These are phyloP conservation scores for Conopomorpha cramerella DNA, from an alignment of 1,140 invertebrate species.

Conservation along the genomic window DNA sequence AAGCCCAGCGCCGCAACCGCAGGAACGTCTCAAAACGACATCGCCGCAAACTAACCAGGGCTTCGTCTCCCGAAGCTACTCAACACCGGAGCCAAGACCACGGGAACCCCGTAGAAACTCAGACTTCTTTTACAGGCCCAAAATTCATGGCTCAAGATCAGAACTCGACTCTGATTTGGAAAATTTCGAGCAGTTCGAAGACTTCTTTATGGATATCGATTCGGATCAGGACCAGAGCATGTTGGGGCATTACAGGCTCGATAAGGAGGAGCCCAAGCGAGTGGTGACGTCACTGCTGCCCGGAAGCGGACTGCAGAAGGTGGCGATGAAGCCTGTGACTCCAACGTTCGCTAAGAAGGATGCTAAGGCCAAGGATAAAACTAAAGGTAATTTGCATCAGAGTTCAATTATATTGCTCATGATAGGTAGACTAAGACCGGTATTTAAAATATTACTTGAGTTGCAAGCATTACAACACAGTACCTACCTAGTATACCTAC, in stretches of 20 bases:
- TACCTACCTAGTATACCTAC: too few species aligned
- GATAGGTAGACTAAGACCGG: too few species aligned
- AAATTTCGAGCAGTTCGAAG: slow-evolving; percentile 43
- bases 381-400: too few species aligned
- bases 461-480: too few species aligned
- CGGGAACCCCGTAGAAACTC: slow-evolving; percentile 23
- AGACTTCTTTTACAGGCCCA: slow-evolving; percentile 27
- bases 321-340: slow-evolving; percentile 34
- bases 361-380: too few species aligned
- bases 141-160: slow-evolving; percentile 29
- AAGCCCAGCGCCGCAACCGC: slow-evolving; percentile 26
- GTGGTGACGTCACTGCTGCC: slow-evolving; percentile 33
- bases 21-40: slow-evolving; percentile 10
- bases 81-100: slow-evolving; percentile 35
- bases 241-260: slow-evolving; percentile 21
- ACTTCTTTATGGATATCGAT: slow-evolving; percentile 44
- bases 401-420: too few species aligned
- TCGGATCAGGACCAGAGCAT: slow-evolving; percentile 29
- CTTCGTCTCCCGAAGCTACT: slow-evolving; percentile 36
- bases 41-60: too few species aligned
- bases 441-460: too few species aligned
- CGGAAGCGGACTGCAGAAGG: slow-evolving; percentile 38
- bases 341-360: too few species aligned
- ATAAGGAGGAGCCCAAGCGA: slow-evolving; percentile 30
- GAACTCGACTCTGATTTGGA: slow-evolving; percentile 49